Evolutionary conservation across 2,113 vertebrate genomes (phyloP), one percentile per base, ranked within the genome.

Genomic region (Tiliqua scincoides): DNA sequence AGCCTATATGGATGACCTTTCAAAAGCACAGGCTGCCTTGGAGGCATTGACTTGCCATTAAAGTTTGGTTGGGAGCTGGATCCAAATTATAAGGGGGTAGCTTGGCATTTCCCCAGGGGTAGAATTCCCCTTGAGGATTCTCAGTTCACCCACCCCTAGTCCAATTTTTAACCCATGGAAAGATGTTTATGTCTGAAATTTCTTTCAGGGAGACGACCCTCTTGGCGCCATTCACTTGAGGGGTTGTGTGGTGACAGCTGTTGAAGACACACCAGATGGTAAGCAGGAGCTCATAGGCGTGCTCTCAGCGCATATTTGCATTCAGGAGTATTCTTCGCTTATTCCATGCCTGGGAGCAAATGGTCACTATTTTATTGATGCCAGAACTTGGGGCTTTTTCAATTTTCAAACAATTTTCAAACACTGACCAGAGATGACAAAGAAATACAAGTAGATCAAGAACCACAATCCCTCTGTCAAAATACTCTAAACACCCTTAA

Each of bases 181-280:
- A 40, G 2, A 40, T 57, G 18, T 18, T 85, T 73, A 68, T n/a
- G 27, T 89, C 91, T 90, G 30, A 3, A 71, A 11, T 76, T 59
- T 74, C 73, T 61, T 84, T 17, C 65, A 98, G 96, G 91, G 98
- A 96, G 92, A 98, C 77, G 96, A 97, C 1, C 98, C 98, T 2
- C 93, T 99, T 80, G 99, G 99, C 84, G 97, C 98, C 1, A 96
- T 99, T 92, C 97, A 97, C 86, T 95, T 99, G 93, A 97, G 98
- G 88, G 98, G 97, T 2, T 98, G 97, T 0, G 98, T 99, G 87
- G 97, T 99, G 83, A 98, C 98, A 23, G 98, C 97, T 3, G 97
- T 99, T 89, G 98, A 99, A 94, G 97, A 93, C 43, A 97, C 96
- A 70, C 95, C 97, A 62, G 98, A 99, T 80, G 97, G 98, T 99